phyloP scores from a whole-genome alignment of 2,888 invertebrate species.

The Augiades crinisus region DNA sequence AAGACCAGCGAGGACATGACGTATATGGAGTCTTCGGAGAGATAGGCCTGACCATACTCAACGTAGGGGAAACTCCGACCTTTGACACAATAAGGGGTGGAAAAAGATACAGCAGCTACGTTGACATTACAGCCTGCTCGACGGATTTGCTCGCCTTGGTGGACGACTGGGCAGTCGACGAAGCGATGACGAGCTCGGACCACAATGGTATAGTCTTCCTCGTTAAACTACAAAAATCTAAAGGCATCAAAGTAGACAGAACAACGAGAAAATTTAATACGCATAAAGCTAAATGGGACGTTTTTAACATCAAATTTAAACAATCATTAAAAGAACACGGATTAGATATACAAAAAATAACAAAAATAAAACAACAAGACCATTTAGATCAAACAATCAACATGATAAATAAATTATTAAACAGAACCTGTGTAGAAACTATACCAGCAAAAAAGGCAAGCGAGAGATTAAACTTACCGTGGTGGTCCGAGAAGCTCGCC shows the following conservation, averaged over 20 bases:
- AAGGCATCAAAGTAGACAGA: too few relatives aligned
- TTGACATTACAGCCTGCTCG: neutral
- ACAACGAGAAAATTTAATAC: too few relatives aligned
- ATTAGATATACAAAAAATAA: too few relatives aligned
- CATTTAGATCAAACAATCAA: too few relatives aligned
- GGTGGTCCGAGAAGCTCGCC: constrained; percentile 28
- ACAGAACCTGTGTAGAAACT: neutral
- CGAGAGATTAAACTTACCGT: constrained; percentile 21
- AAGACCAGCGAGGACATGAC: neutral
- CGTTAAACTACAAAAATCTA: too few relatives aligned
- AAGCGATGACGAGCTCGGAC: neutral
- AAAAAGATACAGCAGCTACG: neutral
- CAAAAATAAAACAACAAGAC: too few relatives aligned
- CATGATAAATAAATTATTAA: too few relatives aligned
- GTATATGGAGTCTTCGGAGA: neutral
- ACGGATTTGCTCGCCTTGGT: neutral
- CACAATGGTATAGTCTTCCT: neutral
- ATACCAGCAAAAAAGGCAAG: constrained; percentile 7
- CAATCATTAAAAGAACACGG: too few relatives aligned
- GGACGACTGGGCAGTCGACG: neutral
- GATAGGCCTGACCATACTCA: neutral
- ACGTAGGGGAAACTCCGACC: neutral
- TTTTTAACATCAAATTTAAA: too few relatives aligned
- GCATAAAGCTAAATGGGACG: too few relatives aligned
- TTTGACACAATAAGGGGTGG: neutral